phyloP scores from a whole-genome alignment of 2,113 vertebrate genomes.

The Mellivora capensis region DNA sequence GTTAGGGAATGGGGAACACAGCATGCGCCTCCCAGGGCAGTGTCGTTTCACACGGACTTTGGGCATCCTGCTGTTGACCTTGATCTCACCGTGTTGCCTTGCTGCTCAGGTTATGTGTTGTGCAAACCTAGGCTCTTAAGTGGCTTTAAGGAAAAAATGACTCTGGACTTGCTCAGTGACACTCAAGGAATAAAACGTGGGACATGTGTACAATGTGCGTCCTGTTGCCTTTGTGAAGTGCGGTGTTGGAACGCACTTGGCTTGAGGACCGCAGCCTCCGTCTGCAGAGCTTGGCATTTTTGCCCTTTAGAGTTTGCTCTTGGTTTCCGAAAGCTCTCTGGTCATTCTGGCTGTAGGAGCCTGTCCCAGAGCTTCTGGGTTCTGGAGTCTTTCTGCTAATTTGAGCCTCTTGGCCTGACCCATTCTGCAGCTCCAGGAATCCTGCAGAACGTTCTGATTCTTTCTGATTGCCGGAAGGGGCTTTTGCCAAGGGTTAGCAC shows the following conservation, averaged over 20 bases:
- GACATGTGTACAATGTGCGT: neutral
- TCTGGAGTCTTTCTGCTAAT: neutral
- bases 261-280: neutral
- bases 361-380: neutral
- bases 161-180: neutral
- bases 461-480: neutral
- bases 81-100: neutral
- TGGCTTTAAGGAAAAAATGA: neutral
- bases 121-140: neutral
- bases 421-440: neutral
- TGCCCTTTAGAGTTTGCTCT: neutral
- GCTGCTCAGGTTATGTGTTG: neutral
- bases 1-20: neutral
- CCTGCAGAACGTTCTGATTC: neutral
- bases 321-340: neutral
- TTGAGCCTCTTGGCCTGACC: neutral
- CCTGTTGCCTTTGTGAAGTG: neutral
- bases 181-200: neutral
- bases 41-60: neutral
- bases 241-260: neutral
- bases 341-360: neutral
- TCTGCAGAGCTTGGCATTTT: neutral
- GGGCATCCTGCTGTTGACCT: neutral
- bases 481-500: neutral
- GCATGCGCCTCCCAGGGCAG: rapidly evolving